These are phyloP conservation scores for Heliconius hermathena DNA, from an alignment of 1,140 invertebrate genomes.

Conservation along the genomic window DNA sequence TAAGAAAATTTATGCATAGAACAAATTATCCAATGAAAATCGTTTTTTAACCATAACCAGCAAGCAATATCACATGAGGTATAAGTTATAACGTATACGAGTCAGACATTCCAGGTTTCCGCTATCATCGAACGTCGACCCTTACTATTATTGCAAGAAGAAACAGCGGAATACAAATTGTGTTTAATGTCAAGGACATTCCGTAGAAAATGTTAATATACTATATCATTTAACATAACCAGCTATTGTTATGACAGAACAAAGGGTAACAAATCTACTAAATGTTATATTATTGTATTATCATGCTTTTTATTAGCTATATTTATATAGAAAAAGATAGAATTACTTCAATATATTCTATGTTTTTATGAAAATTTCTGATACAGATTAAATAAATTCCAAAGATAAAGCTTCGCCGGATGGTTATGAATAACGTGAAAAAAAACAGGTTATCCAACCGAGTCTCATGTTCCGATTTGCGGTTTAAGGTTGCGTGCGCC, in stretches of 20 bases:
- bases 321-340: background rate
- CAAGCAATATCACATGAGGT: background rate
- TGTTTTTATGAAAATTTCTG: background rate
- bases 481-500: slow-evolving; percentile 40
- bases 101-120: slow-evolving; percentile 23
- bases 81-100: background rate
- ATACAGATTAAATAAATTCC: background rate
- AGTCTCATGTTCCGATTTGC: slow-evolving; percentile 24
- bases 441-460: slow-evolving; percentile 21
- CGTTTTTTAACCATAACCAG: background rate
- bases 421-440: slow-evolving; percentile 6
- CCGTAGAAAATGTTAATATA: slow-evolving; percentile 36
- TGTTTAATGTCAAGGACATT: slow-evolving; percentile 35
- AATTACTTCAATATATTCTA: background rate
- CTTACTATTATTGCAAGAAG: slow-evolving; percentile 29
- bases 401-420: background rate
- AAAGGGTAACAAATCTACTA: slow-evolving; percentile 27
- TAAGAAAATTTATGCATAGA: too few species aligned
- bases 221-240: slow-evolving; percentile 35
- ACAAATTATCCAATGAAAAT: too few species aligned
- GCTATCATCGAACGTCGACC: slow-evolving; percentile 27
- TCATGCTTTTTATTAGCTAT: background rate
- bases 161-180: slow-evolving; percentile 37
- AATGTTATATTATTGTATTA: slow-evolving; percentile 22
- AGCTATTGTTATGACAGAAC: slow-evolving; percentile 35